These are phyloP conservation scores for Trematomus loennbergii DNA, from an alignment of 2,113 vertebrate species.

Conservation along the genomic window DNA sequence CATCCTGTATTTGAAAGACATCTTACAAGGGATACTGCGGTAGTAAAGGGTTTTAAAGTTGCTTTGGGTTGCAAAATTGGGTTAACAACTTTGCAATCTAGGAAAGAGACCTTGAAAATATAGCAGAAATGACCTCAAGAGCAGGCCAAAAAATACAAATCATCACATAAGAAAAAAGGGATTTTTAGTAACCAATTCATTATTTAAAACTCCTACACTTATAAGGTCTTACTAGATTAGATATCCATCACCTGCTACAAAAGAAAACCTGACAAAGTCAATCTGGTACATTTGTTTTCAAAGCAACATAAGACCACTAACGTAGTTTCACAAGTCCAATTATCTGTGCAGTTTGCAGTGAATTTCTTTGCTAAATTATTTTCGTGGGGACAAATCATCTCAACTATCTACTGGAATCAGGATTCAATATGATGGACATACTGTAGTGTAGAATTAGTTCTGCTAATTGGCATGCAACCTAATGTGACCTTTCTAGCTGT, in stretches of 20 bases:
- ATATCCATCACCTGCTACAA: background rate
- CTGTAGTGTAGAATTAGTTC: background rate
- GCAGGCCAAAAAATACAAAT: no score
- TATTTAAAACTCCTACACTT: background rate
- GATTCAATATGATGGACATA: background rate
- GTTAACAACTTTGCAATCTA: background rate
- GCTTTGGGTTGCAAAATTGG: background rate
- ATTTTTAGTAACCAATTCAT: background rate
- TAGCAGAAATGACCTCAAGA: no score
- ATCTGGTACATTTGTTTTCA: constrained; percentile 20
- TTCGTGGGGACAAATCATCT: background rate
- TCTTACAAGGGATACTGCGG: no score
- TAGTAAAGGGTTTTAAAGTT: background rate
- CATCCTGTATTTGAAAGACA: background rate
- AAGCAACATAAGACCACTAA: constrained; percentile 25
- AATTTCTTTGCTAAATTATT: background rate
- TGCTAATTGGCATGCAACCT: background rate
- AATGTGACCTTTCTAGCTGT: background rate
- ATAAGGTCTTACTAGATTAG: constrained; percentile 10
- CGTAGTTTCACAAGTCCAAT: constrained; percentile 30
- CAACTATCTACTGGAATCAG: background rate
- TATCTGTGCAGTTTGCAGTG: constrained; percentile 38
- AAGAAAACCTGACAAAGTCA: no score
- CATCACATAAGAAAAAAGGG: no score
- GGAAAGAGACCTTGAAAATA: background rate